Conservation (phyloP, 2,113 vertebrate genomes). For the Antigone vipio region DNA sequence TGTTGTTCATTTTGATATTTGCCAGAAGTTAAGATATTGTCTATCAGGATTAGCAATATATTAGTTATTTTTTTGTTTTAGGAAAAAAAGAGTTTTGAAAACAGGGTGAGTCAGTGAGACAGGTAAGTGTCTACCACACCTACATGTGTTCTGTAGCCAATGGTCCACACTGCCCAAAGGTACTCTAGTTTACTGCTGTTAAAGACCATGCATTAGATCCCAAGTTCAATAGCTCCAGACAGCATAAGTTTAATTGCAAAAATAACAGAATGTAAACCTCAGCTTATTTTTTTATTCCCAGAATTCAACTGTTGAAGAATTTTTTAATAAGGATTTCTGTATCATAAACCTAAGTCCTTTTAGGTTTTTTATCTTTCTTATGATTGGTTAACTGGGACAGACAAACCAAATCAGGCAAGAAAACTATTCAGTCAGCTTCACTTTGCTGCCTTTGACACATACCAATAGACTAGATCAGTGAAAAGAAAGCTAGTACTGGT, state of each 20-base stretch:
- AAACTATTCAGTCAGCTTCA: not conserved
- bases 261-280: not conserved
- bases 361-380: not conserved
- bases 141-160: not conserved
- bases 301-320: not conserved
- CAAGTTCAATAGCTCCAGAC: not conserved
- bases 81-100: not conserved
- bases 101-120: not conserved
- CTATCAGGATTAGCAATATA: not conserved
- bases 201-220: not conserved
- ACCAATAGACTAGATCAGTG: not conserved
- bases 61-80: not conserved
- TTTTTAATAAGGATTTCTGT: not conserved
- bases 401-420: not conserved
- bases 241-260: not conserved
- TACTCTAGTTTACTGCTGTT: not conserved
- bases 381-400: not conserved
- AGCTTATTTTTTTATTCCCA: not conserved
- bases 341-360: not conserved
- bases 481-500: not conserved
- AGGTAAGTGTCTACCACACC: not conserved
- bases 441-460: not conserved
- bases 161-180: not conserved
- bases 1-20: not conserved
- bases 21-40: not conserved